These are phyloP conservation scores for Halcyon malimbica DNA, from an alignment of 2,113 vertebrate species.

Conservation along the genomic window DNA sequence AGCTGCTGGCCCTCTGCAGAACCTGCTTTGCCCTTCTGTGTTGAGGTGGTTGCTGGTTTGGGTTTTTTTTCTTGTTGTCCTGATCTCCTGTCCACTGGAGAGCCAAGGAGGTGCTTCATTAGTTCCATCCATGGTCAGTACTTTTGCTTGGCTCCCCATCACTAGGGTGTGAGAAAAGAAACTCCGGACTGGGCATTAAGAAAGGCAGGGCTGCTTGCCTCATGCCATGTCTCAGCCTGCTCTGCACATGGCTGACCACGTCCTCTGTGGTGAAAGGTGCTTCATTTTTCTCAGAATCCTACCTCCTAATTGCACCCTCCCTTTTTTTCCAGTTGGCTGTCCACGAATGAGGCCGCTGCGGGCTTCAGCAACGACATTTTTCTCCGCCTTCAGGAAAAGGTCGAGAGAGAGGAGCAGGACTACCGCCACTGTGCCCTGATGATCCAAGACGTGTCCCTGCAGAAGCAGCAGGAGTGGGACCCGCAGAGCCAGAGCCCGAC, in stretches of 20 bases:
- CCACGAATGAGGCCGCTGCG: slow-evolving; percentile 13
- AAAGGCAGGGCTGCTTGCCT: not conserved
- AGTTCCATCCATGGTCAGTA: not conserved
- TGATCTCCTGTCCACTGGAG: not conserved
- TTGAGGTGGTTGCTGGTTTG: not conserved
- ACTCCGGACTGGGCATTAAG: not conserved
- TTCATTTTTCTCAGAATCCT: not conserved
- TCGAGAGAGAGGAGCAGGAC: slow-evolving; percentile 32
- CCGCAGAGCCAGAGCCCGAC: not conserved
- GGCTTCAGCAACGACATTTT: slow-evolving; percentile 68
- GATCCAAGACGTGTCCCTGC: slow-evolving; percentile 45
- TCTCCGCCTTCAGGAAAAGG: slow-evolving; percentile 50
- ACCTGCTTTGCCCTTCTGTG: not conserved
- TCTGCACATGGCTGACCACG: not conserved
- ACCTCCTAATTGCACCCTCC: not conserved
- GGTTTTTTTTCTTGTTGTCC: not conserved
- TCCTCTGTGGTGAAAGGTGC: not conserved
- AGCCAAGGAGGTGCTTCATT: not conserved
- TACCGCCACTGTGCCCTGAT: slow-evolving; percentile 47
- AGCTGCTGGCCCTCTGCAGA: not conserved
- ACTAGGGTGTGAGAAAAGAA: not conserved
- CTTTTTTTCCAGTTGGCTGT: slow-evolving; percentile 61
- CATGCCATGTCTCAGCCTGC: not conserved
- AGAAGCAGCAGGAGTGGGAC: slow-evolving; percentile 65
- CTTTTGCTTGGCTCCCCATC: not conserved